Conservation (phyloP, 2,888 invertebrate genomes). For the Mantis religiosa region DNA sequence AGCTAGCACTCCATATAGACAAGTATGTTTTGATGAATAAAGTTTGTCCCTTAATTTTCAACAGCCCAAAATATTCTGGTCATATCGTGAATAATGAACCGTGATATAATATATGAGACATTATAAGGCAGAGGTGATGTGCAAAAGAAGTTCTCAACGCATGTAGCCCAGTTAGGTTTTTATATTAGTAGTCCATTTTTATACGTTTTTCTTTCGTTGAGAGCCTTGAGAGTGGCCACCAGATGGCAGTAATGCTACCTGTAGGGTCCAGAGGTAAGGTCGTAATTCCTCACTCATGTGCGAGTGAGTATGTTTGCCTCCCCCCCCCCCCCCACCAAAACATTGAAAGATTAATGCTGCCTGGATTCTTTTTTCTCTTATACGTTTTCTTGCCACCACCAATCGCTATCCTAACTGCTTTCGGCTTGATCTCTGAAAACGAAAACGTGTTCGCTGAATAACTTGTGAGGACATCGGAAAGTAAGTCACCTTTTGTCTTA, state of each 20-base stretch:
- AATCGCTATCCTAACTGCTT: not conserved
- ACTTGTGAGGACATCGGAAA: not conserved
- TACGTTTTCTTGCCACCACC: not conserved
- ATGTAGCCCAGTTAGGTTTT: not conserved
- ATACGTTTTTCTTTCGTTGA: not conserved
- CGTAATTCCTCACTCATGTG: not conserved
- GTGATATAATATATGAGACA: too few species aligned
- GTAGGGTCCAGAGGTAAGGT: not conserved
- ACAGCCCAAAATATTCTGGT: too few species aligned
- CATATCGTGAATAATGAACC: too few species aligned
- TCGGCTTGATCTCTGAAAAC: not conserved
- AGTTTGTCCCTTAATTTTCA: too few species aligned
- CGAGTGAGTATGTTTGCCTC: not conserved
- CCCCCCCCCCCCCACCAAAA: not conserved
- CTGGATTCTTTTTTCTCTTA: not conserved
- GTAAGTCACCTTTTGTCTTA: not conserved
- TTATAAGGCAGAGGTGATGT: too few species aligned
- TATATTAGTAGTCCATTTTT: not conserved
- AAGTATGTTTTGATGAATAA: too few species aligned
- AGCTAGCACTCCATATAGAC: too few species aligned
- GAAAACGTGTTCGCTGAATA: not conserved
- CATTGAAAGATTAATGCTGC: not conserved
- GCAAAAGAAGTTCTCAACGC: too few species aligned
- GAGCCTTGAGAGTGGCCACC: not conserved
- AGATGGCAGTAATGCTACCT: not conserved